These are phyloP conservation scores for Cryptocephalus moraei DNA, from an alignment of 2,888 invertebrate genomes.

Conservation along the genomic window DNA sequence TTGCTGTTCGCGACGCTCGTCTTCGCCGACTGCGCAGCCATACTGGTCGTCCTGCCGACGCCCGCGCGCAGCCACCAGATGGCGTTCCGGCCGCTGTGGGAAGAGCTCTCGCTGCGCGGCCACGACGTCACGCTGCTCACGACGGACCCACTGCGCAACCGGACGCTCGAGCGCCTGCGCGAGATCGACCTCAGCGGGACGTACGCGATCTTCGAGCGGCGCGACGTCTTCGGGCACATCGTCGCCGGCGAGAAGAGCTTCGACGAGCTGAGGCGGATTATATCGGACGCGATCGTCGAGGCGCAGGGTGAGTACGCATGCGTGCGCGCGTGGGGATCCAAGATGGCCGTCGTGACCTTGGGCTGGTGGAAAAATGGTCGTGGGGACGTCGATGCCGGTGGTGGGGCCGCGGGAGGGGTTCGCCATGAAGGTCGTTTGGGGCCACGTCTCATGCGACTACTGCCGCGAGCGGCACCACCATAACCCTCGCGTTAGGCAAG, in stretches of 20 bases:
- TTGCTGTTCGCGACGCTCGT: constrained; percentile 21
- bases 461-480: no score
- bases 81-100: constrained; percentile 21
- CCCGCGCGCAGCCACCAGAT: constrained; percentile 25
- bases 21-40: constrained; percentile 4
- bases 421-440: no score
- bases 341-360: no score
- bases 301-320: no score
- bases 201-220: constrained; percentile 7
- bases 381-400: not conserved
- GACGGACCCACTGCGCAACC: constrained; percentile 20
- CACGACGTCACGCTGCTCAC: constrained; percentile 29
- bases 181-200: constrained; percentile 15
- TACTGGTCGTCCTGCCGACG: constrained; percentile 4
- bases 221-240: constrained; percentile 7
- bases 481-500: no score
- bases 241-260: not conserved
- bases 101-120: constrained; percentile 21
- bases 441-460: no score
- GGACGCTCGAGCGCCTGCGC: constrained; percentile 24
- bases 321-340: no score
- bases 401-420: not conserved
- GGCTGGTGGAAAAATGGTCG: no score
- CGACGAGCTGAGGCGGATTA: not conserved
- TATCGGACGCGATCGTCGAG: constrained; percentile 1